A percentile compares a stretch with the other conserved stretches of the same genome.
These are phyloP conservation scores for Rhagoletis pomonella DNA, from an alignment of 1,140 invertebrate species.

Conservation along the genomic window DNA sequence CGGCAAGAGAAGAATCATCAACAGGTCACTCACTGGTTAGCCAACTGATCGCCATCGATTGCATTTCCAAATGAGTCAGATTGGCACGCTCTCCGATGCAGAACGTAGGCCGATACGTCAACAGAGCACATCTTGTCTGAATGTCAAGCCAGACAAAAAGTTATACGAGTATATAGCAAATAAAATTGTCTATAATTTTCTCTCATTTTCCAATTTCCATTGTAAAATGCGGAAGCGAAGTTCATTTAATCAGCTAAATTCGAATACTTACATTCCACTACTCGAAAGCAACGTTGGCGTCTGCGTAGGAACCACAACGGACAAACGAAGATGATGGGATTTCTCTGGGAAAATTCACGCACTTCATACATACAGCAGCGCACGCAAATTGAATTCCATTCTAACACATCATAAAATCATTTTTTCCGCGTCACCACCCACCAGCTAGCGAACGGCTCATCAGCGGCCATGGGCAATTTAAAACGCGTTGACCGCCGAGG, in stretches of 20 bases:
- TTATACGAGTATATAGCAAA: too few species aligned
- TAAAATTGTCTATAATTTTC: too few species aligned
- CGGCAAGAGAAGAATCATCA: too few species aligned
- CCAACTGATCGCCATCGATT: too few species aligned
- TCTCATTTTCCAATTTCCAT: too few species aligned
- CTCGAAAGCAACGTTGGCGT: constrained; percentile 12
- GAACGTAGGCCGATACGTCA: too few species aligned
- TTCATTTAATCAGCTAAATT: not conserved
- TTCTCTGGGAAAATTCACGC: not conserved
- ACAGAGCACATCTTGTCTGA: too few species aligned
- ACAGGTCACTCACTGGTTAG: too few species aligned
- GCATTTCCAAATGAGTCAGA: too few species aligned
- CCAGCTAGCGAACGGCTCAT: not conserved
- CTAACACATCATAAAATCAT: not conserved
- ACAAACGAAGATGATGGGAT: not conserved
- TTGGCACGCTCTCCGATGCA: too few species aligned
- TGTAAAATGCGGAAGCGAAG: constrained; percentile 8
- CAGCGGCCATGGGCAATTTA: not conserved
- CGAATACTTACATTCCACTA: not conserved
- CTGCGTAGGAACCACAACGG: constrained; percentile 6
- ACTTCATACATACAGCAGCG: not conserved
- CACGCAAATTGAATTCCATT: not conserved
- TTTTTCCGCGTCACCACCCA: not conserved
- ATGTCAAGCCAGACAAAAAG: too few species aligned
- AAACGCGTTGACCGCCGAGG: not conserved